Base-by-base conservation (phyloP, 2,113 vertebrate genomes). In the Polypterus senegalus region DNA sequence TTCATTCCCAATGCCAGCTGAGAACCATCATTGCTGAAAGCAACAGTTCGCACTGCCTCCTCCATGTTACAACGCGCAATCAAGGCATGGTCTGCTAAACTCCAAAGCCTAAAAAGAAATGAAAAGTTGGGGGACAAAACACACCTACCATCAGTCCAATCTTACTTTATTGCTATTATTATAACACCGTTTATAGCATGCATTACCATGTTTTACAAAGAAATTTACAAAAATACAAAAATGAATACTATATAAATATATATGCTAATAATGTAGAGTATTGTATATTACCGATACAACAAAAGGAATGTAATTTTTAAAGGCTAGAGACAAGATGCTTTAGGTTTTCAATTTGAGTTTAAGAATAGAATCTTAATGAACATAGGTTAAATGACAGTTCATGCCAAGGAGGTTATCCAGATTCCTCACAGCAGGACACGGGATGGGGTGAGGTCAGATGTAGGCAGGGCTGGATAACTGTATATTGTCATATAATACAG, bases 1-100 rank as follows among this genome's bases (percentile, higher is more conserved):
- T 97, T 98, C 93, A 98, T 97, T 6, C 96, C 96, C 10, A 98
- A 79, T 2, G 92, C 94, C 1, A 98, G 75, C 77, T 98, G 94
- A 47, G 96, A 89, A 2, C 96, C 96, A 0, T 98, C 96, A 0
- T 89, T 90, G 66, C 88, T 94, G 81, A 98, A 97, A 60, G 91
- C 86, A 4, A 96, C 92, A 0, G 92, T 95, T 1, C 96, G 84
- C 3, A 98, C 86, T 0, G 92, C 91, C 66, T 98, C 92, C 58
- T 98, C 94, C 94, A 97, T 95, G 61, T 97, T 97, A 51, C 96
- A 98, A 57, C 96, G 92, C 49, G 94, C 94, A 2, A 98, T 89
- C 67, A 98, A 74, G 5, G 92, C 90, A 10, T 96, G 96, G 67
- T 98, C 94, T 2, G 86, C 85, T 3, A 98, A 87, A 70, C 92